These are phyloP conservation scores for Cryptophagus acutangulus DNA, from an alignment of 2,888 invertebrate species.

Conservation along the genomic window DNA sequence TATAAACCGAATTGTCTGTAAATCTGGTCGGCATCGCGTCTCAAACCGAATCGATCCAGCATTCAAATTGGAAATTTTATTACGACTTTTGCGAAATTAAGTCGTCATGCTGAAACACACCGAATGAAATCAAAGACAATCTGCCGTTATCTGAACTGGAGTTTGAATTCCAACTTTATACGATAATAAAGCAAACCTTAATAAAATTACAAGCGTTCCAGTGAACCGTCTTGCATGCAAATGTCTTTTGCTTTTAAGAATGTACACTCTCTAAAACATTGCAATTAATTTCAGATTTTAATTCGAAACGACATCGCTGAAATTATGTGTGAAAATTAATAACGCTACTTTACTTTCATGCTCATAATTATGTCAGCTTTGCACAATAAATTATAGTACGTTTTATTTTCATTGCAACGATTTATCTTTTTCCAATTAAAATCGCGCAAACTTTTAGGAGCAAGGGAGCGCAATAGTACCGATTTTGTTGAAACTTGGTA, in stretches of 20 bases:
- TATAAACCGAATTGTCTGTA: too few relatives aligned
- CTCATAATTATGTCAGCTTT: slow-evolving; percentile 22
- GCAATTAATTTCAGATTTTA: slow-evolving; percentile 37
- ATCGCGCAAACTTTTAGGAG: too few relatives aligned
- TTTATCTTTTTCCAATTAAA: too few relatives aligned
- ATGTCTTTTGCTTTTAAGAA: slow-evolving; percentile 33
- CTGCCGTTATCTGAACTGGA: slow-evolving; percentile 6
- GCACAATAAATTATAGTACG: slow-evolving; percentile 12
- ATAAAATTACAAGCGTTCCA: slow-evolving; percentile 39
- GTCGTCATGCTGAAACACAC: slow-evolving; percentile 6
- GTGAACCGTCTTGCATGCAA: slow-evolving; percentile 39
- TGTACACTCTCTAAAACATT: slow-evolving; percentile 22
- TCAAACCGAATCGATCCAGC: slow-evolving; percentile 17
- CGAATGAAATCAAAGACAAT: slow-evolving; percentile 8
- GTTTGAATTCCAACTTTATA: slow-evolving; percentile 7
- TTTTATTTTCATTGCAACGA: too few relatives aligned
- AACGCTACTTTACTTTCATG: slow-evolving; percentile 30
- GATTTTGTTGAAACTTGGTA: too few relatives aligned
- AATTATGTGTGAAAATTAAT: slow-evolving; percentile 38
- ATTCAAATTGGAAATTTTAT: too few relatives aligned
- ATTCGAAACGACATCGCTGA: slow-evolving; percentile 34
- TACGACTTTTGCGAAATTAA: too few relatives aligned
- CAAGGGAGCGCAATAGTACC: too few relatives aligned
- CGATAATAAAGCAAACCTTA: slow-evolving; percentile 34
- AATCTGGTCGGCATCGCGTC: too few relatives aligned